Evolutionary conservation across 1,140 invertebrate species (phyloP).

Genomic region (Drosophila persimilis): DNA sequence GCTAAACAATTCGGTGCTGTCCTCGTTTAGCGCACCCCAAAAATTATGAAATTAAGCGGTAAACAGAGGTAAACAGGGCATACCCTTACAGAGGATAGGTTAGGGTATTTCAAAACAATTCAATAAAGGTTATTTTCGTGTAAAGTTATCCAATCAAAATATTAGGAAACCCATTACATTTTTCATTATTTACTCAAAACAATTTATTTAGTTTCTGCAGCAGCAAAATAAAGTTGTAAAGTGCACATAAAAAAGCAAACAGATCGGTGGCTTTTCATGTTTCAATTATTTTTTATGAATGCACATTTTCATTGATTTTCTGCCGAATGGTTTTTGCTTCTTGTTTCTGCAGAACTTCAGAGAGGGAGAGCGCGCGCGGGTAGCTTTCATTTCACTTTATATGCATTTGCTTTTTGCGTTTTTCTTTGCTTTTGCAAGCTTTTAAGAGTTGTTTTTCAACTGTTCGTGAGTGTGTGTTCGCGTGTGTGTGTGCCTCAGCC

Average conservation of each 20-base stretch:
- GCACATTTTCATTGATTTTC: conserved; percentile 24
- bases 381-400: conserved; percentile 22
- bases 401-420: conserved; percentile 9
- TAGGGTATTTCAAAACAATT: too few species aligned
- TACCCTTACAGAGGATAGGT: too few species aligned
- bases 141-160: conserved; percentile 19
- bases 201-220: conserved; percentile 11
- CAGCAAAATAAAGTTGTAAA: conserved; percentile 37
- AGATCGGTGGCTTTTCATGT: conserved; percentile 29
- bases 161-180: conserved; percentile 32
- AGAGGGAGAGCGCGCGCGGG: conserved; percentile 1
- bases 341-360: background rate
- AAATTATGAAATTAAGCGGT: conserved; percentile 6
- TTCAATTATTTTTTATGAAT: conserved; percentile 41
- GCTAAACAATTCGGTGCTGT: conserved; percentile 64
- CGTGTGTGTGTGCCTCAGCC: conserved; percentile 32
- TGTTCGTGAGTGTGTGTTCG: conserved; percentile 5
- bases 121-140: background rate
- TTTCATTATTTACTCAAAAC: conserved; percentile 30
- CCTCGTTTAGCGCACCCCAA: conserved; percentile 49
- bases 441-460: conserved; percentile 60
- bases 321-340: conserved; percentile 25
- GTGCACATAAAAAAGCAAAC: conserved; percentile 12
- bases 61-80: too few species aligned
- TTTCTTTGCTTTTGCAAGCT: conserved; percentile 55